phyloP scores from a whole-genome alignment of 2,888 invertebrate genomes.

The Metacarcinus magister region DNA sequence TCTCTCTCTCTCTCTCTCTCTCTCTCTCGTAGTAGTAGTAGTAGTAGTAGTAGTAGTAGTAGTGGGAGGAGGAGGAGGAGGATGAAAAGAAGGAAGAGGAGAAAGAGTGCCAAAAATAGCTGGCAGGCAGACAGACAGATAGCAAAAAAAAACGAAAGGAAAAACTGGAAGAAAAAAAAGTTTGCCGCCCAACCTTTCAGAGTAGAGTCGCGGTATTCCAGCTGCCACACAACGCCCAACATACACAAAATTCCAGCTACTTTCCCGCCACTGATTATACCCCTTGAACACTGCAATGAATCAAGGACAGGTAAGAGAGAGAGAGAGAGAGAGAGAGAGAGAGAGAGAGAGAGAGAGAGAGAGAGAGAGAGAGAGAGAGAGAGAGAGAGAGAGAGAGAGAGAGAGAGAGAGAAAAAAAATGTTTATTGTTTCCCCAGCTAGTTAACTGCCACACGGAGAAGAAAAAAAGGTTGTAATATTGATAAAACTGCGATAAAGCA shows the following conservation, averaged over 20 bases:
- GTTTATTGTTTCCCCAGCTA: too few relatives aligned
- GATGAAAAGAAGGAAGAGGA: not conserved
- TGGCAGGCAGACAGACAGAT: not conserved
- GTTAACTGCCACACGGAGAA: too few relatives aligned
- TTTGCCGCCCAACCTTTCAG: not conserved
- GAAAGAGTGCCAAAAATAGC: not conserved
- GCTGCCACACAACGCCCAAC: not conserved
- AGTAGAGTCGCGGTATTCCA: not conserved
- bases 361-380: not conserved
- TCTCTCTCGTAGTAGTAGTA: too few relatives aligned
- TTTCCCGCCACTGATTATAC: not conserved
- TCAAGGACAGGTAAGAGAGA: not conserved
- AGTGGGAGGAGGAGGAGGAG: not conserved
- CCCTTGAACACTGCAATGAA: not conserved
- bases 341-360: not conserved
- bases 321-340: too few relatives aligned
- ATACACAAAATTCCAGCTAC: not conserved
- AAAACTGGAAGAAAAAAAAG: not conserved
- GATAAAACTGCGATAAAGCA: too few relatives aligned
- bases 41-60: not conserved
- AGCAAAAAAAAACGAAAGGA: not conserved
- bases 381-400: too few relatives aligned
- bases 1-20: not conserved
- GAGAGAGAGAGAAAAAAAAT: too few relatives aligned
- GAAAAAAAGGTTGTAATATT: too few relatives aligned